Evolutionary conservation across 2,888 invertebrate genomes (phyloP).

Genomic region (Nomada ruficornis): DNA sequence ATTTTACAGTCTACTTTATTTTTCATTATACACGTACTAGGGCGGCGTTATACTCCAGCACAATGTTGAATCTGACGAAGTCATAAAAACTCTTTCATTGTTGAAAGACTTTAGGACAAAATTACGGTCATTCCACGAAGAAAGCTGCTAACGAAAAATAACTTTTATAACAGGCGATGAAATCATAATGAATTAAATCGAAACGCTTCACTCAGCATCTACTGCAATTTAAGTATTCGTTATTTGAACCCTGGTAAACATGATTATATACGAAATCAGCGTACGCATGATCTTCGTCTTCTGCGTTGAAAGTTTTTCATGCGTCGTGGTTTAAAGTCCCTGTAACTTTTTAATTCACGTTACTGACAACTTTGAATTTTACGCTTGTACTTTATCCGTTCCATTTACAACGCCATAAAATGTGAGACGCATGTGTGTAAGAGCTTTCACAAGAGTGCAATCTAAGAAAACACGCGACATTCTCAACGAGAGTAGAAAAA

Average conservation of each 20-base stretch:
- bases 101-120: conserved; percentile 16
- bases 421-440: background rate
- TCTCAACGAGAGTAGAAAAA: background rate
- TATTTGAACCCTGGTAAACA: no score
- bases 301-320: no score
- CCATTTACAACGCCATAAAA: background rate
- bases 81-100: conserved; percentile 24
- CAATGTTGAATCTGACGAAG: conserved; percentile 18
- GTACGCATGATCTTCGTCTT: no score
- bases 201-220: background rate
- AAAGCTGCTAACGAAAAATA: background rate
- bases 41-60: background rate
- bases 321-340: no score
- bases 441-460: no score
- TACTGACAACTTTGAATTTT: background rate
- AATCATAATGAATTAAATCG: background rate
- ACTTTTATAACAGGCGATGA: background rate
- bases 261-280: no score
- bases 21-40: background rate
- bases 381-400: background rate
- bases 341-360: no score
- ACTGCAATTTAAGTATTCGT: no score
- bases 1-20: conserved; percentile 25
- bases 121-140: background rate
- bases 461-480: background rate